phyloP scores from a whole-genome alignment of 1,140 invertebrate species.

The Doryteuthis pealeii region DNA sequence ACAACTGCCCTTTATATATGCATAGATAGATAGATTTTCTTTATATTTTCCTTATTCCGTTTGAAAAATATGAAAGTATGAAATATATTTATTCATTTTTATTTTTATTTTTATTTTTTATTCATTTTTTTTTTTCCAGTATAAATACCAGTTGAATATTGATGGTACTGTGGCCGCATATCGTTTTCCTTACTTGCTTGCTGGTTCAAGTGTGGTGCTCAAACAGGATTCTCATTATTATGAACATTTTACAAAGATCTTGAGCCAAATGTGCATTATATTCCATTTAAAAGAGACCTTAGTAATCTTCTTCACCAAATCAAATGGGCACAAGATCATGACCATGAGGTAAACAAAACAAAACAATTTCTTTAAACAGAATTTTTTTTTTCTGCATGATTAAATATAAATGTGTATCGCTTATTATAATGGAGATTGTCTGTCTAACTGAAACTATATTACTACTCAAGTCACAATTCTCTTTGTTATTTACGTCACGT shows the following conservation, averaged over 20 bases:
- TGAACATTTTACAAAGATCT: slow-evolving; percentile 90
- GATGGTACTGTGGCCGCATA: slow-evolving; percentile 97
- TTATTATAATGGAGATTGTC: too few species aligned
- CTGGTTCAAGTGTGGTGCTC: slow-evolving; percentile 81
- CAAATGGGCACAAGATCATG: slow-evolving; percentile 78
- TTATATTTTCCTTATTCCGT: too few species aligned
- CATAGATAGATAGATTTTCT: too few species aligned
- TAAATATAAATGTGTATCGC: too few species aligned
- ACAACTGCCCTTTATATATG: too few species aligned
- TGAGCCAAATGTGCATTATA: slow-evolving; percentile 76
- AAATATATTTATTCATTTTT: too few species aligned
- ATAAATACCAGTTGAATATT: slow-evolving; percentile 92
- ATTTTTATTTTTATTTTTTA: too few species aligned
- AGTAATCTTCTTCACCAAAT: slow-evolving; percentile 79
- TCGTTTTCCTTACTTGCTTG: slow-evolving; percentile 86
- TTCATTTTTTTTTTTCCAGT: slow-evolving; percentile 66
- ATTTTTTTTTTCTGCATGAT: neutral
- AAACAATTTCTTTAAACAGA: neutral
- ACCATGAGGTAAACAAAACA: slow-evolving; percentile 64
- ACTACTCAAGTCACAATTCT: too few species aligned
- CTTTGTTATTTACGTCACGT: too few species aligned
- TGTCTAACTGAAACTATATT: too few species aligned
- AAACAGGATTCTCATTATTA: slow-evolving; percentile 93
- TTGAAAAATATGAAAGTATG: too few species aligned
- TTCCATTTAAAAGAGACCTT: slow-evolving; percentile 80